Conservation (phyloP, 2,888 invertebrate genomes). For the Heliconius hortense region DNA sequence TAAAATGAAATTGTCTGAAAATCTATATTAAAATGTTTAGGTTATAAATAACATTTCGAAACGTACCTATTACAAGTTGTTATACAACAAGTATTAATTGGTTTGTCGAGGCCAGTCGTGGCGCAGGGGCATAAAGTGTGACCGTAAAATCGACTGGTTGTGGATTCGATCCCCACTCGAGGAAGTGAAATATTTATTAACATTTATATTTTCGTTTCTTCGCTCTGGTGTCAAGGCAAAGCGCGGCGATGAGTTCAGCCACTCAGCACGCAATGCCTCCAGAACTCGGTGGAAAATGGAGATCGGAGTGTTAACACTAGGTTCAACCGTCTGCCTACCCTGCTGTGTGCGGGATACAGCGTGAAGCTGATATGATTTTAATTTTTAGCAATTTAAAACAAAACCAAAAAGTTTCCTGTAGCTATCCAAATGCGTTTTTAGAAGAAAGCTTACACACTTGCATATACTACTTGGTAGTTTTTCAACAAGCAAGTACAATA, state of each 20-base stretch:
- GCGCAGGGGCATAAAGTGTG: too few species aligned
- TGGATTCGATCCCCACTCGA: too few species aligned
- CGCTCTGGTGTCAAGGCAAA: too few species aligned
- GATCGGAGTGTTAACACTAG: too few species aligned
- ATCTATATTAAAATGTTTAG: not conserved
- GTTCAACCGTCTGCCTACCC: too few species aligned
- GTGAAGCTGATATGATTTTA: not conserved
- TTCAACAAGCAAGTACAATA: slow-evolving; percentile 21
- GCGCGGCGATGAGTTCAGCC: too few species aligned
- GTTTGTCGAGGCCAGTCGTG: not conserved
- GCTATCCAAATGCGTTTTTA: slow-evolving; percentile 2
- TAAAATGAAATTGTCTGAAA: not conserved
- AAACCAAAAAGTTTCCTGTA: not conserved
- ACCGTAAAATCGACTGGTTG: too few species aligned
- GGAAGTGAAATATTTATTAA: too few species aligned
- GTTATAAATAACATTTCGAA: not conserved
- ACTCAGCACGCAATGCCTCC: too few species aligned
- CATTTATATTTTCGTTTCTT: too few species aligned
- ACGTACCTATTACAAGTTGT: not conserved
- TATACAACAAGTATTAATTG: not conserved
- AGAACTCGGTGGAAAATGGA: too few species aligned
- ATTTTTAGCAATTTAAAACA: not conserved
- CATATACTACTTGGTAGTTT: slow-evolving; percentile 28
- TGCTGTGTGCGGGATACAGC: too few species aligned
- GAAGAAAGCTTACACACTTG: slow-evolving; percentile 31